Percentiles rank a stretch among this genome's conserved stretches.
Evolutionary conservation across 2,797 vertebrate genomes (phyloP).

Genomic region (Scyliorhinus canicula): DNA sequence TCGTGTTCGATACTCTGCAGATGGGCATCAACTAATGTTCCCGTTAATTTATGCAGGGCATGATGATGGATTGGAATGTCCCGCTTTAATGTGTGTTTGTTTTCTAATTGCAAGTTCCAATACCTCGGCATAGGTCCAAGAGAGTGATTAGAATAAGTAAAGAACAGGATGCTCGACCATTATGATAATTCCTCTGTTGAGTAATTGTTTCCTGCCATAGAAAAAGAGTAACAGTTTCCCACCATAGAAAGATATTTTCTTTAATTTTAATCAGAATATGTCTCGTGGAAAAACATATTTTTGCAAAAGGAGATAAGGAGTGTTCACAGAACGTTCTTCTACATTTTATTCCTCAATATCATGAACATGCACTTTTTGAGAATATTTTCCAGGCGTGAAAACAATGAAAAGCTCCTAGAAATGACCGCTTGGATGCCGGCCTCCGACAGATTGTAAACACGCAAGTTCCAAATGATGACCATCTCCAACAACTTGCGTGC

Average conservation of each 20-base stretch:
- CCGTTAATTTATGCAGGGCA: background rate
- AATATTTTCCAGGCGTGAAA: background rate
- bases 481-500: background rate
- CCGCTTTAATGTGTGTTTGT: background rate
- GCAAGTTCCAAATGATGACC: background rate
- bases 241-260: background rate
- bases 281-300: background rate
- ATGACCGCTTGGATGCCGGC: too few relatives aligned
- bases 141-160: background rate
- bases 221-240: background rate
- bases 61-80: background rate
- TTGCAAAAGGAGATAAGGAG: background rate
- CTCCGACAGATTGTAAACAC: too few relatives aligned
- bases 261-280: background rate
- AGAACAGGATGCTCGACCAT: conserved; percentile 2
- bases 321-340: background rate
- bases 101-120: background rate
- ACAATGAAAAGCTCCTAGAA: background rate
- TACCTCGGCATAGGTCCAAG: background rate
- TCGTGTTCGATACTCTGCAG: background rate
- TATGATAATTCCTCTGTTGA: background rate
- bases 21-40: background rate
- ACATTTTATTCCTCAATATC: background rate
- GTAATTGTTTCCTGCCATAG: background rate
- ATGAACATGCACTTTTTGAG: background rate